Evolutionary conservation across 2,888 invertebrate species (phyloP).

Genomic region (Cheilosia variabilis): DNA sequence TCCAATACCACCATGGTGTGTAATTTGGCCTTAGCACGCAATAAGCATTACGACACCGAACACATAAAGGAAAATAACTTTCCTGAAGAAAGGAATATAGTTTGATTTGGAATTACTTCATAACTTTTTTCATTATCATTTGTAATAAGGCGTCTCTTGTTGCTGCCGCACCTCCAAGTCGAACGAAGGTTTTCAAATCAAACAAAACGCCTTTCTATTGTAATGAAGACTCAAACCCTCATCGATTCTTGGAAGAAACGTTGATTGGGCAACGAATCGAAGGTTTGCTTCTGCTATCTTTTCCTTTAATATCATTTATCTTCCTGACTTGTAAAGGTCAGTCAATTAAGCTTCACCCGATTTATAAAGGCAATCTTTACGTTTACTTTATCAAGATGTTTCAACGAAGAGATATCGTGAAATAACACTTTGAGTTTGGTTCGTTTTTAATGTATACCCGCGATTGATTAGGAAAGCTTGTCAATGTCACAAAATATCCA

Average conservation of each 20-base stretch:
- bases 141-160: not conserved
- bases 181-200: slow-evolving; percentile 2
- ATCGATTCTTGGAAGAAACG: not conserved
- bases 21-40: slow-evolving; percentile 8
- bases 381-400: not conserved
- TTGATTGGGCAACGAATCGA: not conserved
- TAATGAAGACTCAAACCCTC: not conserved
- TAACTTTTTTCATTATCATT: slow-evolving; percentile 25
- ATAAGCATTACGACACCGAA: slow-evolving; percentile 9
- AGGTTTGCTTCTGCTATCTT: not conserved
- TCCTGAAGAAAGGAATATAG: not conserved
- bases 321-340: slow-evolving; percentile 9
- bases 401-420: not conserved
- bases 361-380: slow-evolving; percentile 20
- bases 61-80: slow-evolving; percentile 1
- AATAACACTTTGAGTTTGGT: not conserved
- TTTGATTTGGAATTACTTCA: slow-evolving; percentile 19
- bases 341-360: not conserved
- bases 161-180: not conserved
- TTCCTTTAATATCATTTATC: not conserved
- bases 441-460: not conserved
- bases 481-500: slow-evolving; percentile 4
- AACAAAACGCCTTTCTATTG: slow-evolving; percentile 5
- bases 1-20: not conserved
- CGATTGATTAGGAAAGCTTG: not conserved